Conservation (phyloP, 1,140 invertebrate species). For the Zophobas morio region DNA sequence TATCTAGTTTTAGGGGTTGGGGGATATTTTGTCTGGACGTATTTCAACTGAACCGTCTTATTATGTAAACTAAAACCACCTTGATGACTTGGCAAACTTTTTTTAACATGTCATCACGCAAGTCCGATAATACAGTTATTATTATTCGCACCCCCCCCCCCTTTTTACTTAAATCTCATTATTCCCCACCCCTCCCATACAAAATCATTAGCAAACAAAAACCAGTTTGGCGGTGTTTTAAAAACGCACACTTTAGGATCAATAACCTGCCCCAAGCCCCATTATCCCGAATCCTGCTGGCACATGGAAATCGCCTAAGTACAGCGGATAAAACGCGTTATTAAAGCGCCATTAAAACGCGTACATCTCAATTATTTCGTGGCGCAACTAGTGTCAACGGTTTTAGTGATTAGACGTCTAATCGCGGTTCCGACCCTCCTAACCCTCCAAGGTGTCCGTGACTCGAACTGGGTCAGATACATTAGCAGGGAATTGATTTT, state of each 20-base stretch:
- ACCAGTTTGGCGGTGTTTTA: not conserved
- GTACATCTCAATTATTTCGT: conserved; percentile 6
- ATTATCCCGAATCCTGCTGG: not conserved
- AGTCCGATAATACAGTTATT: too few relatives aligned
- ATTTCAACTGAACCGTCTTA: too few relatives aligned
- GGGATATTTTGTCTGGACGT: too few relatives aligned
- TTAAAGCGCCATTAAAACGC: conserved; percentile 35
- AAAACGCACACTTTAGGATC: not conserved
- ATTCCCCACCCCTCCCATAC: not conserved
- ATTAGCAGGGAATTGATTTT: conserved; percentile 50
- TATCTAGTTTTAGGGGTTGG: too few relatives aligned
- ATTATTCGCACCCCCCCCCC: too few relatives aligned
- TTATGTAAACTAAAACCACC: too few relatives aligned
- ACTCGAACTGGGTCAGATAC: conserved; percentile 49
- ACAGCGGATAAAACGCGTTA: conserved; percentile 5
- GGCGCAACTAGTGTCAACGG: conserved; percentile 28
- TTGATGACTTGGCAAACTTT: too few relatives aligned
- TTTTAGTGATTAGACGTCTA: conserved; percentile 34
- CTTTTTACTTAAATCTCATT: too few relatives aligned
- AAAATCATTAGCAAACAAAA: not conserved
- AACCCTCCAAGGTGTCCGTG: conserved; percentile 7
- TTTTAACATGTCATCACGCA: too few relatives aligned
- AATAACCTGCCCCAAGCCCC: conserved; percentile 18
- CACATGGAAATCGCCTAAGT: conserved; percentile 11
- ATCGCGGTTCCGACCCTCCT: conserved; percentile 7